Percentiles rank a stretch among this genome's conserved stretches.
Evolutionary conservation across 2,113 vertebrate genomes (phyloP).

Genomic region (Hyperopisus bebe): DNA sequence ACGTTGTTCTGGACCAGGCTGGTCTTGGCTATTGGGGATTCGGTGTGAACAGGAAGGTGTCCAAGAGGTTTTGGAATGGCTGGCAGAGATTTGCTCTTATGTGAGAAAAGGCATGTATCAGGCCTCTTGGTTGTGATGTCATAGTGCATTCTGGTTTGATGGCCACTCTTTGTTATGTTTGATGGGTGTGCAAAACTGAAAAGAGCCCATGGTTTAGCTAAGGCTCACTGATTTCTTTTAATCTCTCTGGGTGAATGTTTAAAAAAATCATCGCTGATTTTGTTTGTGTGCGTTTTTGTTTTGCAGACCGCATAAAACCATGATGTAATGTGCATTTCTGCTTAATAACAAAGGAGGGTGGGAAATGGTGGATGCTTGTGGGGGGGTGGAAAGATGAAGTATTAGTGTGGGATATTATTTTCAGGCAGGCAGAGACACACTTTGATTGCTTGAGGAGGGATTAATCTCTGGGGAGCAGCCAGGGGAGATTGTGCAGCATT

Average conservation of each 20-base stretch:
- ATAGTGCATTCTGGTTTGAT: neutral
- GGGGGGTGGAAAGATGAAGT: neutral
- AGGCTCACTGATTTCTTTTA: neutral
- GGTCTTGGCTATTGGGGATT: conserved; percentile 33
- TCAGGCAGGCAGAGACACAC: neutral
- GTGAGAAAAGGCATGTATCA: neutral
- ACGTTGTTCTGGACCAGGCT: conserved; percentile 46
- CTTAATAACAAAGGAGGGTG: neutral
- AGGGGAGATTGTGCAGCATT: neutral
- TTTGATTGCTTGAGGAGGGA: neutral
- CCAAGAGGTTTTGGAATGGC: neutral
- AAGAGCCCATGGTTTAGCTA: neutral
- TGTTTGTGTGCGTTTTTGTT: neutral
- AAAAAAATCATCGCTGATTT: neutral
- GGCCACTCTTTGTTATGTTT: neutral
- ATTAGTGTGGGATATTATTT: neutral
- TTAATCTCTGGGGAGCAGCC: neutral
- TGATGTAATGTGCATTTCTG: neutral
- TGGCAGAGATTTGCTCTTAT: neutral
- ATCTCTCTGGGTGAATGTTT: neutral
- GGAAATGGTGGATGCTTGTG: neutral
- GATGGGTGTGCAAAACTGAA: neutral
- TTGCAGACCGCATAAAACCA: neutral
- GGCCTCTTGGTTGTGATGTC: neutral
- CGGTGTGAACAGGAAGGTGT: neutral